Percentiles rank a stretch among this genome's conserved stretches.
phyloP scores from a whole-genome alignment of 2,888 invertebrate species.

The Rhingia campestris region DNA sequence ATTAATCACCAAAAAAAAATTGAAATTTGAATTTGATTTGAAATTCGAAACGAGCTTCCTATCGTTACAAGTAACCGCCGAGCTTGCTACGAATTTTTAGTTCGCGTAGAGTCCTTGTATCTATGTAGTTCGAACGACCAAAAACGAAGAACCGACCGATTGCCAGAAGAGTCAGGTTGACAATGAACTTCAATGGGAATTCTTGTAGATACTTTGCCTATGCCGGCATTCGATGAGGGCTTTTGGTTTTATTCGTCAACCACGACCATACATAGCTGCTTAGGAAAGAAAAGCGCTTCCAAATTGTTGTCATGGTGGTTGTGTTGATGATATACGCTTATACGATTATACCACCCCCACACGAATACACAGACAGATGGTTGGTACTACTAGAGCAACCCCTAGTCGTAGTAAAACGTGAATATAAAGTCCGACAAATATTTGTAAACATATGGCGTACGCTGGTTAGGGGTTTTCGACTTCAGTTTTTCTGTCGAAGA shows the following conservation, averaged over 20 bases:
- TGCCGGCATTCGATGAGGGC: constrained; percentile 64
- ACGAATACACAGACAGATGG: constrained; percentile 2
- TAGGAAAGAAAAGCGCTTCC: constrained; percentile 41
- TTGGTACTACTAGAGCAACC: constrained; percentile 10
- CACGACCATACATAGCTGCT: constrained; percentile 8
- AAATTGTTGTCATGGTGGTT: not conserved
- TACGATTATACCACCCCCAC: constrained; percentile 12
- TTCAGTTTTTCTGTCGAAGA: constrained; percentile 31
- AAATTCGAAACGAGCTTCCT: constrained; percentile 30
- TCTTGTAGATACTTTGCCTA: constrained; percentile 61
- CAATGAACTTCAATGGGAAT: constrained; percentile 71
- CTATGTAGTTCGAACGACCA: constrained; percentile 1
- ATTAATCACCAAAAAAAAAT: not conserved
- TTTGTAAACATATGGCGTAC: constrained; percentile 32
- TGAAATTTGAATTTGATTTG: constrained; percentile 2
- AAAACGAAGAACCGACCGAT: constrained; percentile 61
- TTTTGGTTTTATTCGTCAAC: constrained; percentile 17
- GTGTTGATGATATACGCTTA: not conserved
- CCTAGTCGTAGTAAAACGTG: constrained; percentile 15
- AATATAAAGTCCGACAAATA: constrained; percentile 1
- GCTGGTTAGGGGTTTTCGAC: constrained; percentile 25
- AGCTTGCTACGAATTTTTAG: constrained; percentile 5
- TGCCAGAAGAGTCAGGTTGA: constrained; percentile 68
- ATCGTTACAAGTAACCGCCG: constrained; percentile 15
- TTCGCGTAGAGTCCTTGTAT: constrained; percentile 11